Evolutionary conservation across 1,140 invertebrate species (phyloP), one percentile per base, ranked within the genome.

Genomic region (Spodoptera litura): DNA sequence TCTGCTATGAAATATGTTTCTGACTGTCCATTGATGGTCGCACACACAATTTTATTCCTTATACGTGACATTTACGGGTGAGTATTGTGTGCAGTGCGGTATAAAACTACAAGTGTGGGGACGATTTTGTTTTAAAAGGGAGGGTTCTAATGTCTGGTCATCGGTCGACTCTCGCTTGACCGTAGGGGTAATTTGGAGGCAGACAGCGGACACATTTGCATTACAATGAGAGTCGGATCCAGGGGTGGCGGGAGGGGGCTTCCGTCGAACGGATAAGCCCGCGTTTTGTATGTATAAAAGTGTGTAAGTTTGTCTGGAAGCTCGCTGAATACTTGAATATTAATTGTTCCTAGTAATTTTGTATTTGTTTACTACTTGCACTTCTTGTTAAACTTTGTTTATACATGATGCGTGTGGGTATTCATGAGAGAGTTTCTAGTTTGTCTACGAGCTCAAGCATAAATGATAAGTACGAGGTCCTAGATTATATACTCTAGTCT

Each of bases 141-240:
- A 89, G 91, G 91, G 90, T 88, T 91, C 87, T 91, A 91, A 90
- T 90, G 89, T 84, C 82, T 86, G 90, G 88, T 92, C 90, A 92
- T 90, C 85, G 88, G 78, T 79, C 81, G 85, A 78, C 82, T 90
- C 85, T 83, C 82, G 88, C 88, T 90, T 92, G 91, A 91, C 91
- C 90, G 88, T 88, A 92, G 88, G 90, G 90, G 88, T 91, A 92
- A 93, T 94, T 94, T 92, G 87, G 86, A 94, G 89, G 91, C 93
- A 94, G 93, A 94, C 93, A 90, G 84, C 91, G 89, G 80, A 87
- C 87, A 79, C 86, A 94, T 94, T 93, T 94, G 91, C 93, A 94
- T 94, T 81, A 93, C 89, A 94, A 94, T 93, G 88, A 90, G 81
- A 87, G 82, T 88, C 83, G 87, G 88, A 92, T 92, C 86, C 86